Conservation (phyloP, 2,113 vertebrate genomes). For the Synodontis membranacea region DNA sequence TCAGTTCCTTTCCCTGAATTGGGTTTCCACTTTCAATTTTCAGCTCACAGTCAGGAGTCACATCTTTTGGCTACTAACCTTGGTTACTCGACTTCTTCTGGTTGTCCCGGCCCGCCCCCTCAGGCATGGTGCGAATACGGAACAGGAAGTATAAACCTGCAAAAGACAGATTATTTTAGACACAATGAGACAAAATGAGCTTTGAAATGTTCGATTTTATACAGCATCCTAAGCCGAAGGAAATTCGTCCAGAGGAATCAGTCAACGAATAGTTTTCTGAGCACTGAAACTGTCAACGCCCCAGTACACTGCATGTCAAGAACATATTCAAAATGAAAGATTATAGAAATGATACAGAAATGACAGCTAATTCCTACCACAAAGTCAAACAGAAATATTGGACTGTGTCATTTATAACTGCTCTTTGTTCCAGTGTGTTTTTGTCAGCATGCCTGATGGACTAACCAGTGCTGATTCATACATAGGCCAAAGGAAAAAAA, state of each 20-base stretch:
- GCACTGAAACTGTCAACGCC: neutral
- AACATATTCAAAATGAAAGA: neutral
- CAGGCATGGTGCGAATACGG: conserved; percentile 77
- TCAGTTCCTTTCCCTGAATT: neutral
- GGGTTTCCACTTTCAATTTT: neutral
- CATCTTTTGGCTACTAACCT: conserved; percentile 62
- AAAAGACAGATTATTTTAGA: conserved; percentile 22
- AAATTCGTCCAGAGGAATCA: neutral
- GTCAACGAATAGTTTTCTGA: neutral
- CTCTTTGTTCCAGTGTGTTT: neutral
- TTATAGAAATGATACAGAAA: conserved; percentile 13
- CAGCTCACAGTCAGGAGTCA: neutral
- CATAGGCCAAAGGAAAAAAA: neutral
- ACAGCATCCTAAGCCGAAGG: neutral
- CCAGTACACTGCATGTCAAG: conserved; percentile 3
- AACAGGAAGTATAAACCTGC: conserved; percentile 71
- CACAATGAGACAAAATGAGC: neutral
- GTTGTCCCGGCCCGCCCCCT: conserved; percentile 71
- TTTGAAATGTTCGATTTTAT: neutral
- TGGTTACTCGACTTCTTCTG: conserved; percentile 70
- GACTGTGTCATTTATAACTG: neutral
- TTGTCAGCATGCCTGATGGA: neutral
- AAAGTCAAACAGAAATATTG: conserved; percentile 12
- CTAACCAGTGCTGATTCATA: neutral
- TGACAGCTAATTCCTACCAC: conserved; percentile 29